These are phyloP conservation scores for Mayetiola destructor DNA, from an alignment of 2,888 invertebrate species.

Conservation along the genomic window DNA sequence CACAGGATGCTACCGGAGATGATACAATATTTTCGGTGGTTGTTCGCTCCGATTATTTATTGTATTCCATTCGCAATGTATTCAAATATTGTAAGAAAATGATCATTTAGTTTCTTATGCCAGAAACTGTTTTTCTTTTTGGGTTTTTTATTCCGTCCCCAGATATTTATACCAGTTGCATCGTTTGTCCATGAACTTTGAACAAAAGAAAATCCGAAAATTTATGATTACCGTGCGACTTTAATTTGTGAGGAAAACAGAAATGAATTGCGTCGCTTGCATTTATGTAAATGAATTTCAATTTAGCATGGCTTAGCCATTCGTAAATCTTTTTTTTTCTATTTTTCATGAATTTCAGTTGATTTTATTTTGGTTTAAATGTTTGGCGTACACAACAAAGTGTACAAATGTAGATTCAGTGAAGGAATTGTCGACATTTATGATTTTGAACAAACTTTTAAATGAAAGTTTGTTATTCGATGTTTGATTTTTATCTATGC, in stretches of 20 bases:
- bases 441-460: conserved; percentile 12
- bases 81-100: no score
- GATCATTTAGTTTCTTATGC: no score
- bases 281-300: conserved; percentile 12
- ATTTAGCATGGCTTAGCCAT: not conserved
- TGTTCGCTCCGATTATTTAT: no score
- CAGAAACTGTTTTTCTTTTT: not conserved
- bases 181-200: not conserved
- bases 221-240: conserved; percentile 2
- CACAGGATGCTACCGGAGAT: no score
- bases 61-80: no score
- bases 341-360: no score
- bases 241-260: not conserved
- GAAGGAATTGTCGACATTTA: no score
- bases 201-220: conserved; percentile 5
- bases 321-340: not conserved
- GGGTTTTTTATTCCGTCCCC: not conserved
- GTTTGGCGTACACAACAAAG: no score
- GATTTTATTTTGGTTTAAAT: no score
- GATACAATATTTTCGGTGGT: conserved; percentile 8
- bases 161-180: no score
- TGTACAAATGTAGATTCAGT: no score
- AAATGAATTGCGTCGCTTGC: conserved; percentile 2
- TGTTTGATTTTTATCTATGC: conserved; percentile 7
- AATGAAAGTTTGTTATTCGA: conserved; percentile 5